Evolutionary conservation across 2,888 invertebrate genomes (phyloP).

Genomic region (Tinea pellionella): DNA sequence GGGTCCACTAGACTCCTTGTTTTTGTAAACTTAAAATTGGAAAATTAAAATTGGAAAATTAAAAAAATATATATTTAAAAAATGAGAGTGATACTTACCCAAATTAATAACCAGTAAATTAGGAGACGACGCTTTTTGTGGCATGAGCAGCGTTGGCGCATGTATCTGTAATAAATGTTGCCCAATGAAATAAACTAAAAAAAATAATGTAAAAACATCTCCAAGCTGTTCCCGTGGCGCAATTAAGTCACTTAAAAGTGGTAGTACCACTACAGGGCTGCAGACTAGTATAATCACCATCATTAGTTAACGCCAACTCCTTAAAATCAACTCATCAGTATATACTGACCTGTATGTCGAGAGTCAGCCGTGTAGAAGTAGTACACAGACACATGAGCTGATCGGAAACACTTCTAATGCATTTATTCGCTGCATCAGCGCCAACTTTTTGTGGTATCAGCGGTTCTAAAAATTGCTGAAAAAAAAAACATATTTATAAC

Average conservation of each 20-base stretch:
- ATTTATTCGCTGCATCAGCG: slow-evolving; percentile 35
- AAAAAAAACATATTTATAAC: slow-evolving; percentile 12
- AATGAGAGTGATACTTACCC: slow-evolving; percentile 46
- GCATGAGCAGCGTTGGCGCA: slow-evolving; percentile 80
- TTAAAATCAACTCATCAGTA: too few relatives aligned
- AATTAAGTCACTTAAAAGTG: too few relatives aligned
- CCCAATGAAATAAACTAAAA: neutral
- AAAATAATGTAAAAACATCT: too few relatives aligned
- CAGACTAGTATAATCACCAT: too few relatives aligned
- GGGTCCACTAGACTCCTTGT: too few relatives aligned
- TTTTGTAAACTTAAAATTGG: too few relatives aligned
- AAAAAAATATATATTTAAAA: too few relatives aligned
- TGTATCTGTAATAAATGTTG: slow-evolving; percentile 51
- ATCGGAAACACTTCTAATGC: slow-evolving; percentile 44
- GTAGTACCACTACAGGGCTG: too few relatives aligned
- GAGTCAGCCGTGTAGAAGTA: slow-evolving; percentile 66
- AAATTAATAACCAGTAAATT: slow-evolving; percentile 81
- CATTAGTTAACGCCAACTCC: too few relatives aligned
- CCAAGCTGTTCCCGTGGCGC: too few relatives aligned
- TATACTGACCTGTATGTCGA: slow-evolving; percentile 34
- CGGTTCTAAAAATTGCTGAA: slow-evolving; percentile 69
- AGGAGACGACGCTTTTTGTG: slow-evolving; percentile 83
- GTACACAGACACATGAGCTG: slow-evolving; percentile 44
- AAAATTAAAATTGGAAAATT: too few relatives aligned
- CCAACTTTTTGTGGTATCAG: slow-evolving; percentile 42